Percentiles rank a stretch among this genome's conserved stretches.
phyloP scores from a whole-genome alignment of 2,797 vertebrate genomes.

The Sorex maritimensis region DNA sequence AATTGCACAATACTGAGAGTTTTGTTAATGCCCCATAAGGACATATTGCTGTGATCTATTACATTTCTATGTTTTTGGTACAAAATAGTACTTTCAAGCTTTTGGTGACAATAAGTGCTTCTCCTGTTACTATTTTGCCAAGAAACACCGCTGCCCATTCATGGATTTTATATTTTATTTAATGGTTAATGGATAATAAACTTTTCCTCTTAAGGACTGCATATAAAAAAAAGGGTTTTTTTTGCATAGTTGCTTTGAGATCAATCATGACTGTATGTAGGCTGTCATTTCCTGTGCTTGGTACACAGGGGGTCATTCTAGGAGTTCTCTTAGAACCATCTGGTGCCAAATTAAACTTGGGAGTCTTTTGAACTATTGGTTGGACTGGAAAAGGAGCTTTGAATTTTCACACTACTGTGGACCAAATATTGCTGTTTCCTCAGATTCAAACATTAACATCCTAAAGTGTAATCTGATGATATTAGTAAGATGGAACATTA shows the following conservation, averaged over 20 bases:
- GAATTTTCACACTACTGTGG: constrained; percentile 85
- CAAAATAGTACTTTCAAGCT: constrained; percentile 12
- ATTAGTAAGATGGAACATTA: background rate
- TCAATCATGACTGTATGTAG: too few relatives aligned
- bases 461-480: background rate
- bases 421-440: background rate
- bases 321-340: too few relatives aligned
- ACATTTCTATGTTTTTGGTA: background rate
- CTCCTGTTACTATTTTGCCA: constrained; percentile 91
- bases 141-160: constrained; percentile 90
- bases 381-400: constrained; percentile 87
- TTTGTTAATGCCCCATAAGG: background rate
- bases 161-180: constrained; percentile 90
- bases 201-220: constrained; percentile 91
- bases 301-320: too few relatives aligned
- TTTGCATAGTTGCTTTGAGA: too few relatives aligned
- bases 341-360: too few relatives aligned
- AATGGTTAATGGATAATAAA: constrained; percentile 91
- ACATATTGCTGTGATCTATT: background rate
- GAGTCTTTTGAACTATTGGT: too few relatives aligned
- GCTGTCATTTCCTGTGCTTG: too few relatives aligned
- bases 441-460: background rate
- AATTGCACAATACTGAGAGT: background rate
- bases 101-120: constrained; percentile 92
- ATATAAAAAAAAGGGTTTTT: constrained; percentile 74